Conservation (phyloP, 2,888 invertebrate genomes). For the Nycteola revayana region DNA sequence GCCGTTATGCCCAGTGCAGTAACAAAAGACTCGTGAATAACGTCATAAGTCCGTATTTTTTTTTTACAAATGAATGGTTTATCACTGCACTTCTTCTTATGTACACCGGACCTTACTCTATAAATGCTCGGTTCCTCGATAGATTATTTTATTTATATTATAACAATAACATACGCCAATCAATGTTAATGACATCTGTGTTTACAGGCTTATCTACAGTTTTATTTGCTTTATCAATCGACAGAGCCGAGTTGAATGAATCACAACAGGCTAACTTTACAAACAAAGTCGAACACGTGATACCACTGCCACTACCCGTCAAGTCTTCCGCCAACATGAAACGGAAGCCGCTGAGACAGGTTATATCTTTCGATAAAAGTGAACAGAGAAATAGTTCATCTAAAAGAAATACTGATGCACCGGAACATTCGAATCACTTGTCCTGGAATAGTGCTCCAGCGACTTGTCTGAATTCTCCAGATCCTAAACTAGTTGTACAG, state of each 20-base stretch:
- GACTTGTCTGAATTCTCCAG: conserved; percentile 84
- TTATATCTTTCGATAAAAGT: conserved; percentile 76
- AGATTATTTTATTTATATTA: too few species aligned
- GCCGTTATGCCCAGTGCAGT: too few species aligned
- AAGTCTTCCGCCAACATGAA: conserved; percentile 63
- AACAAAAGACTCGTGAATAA: too few species aligned
- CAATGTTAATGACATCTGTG: conserved; percentile 14
- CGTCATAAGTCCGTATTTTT: too few species aligned
- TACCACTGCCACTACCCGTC: conserved; percentile 85
- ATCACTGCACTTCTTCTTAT: too few species aligned
- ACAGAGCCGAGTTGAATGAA: conserved; percentile 90
- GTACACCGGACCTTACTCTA: too few species aligned
- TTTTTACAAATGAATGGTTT: too few species aligned
- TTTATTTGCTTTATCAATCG: conserved; percentile 95
- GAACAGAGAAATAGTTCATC: conserved; percentile 44
- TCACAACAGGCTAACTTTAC: conserved; percentile 72
- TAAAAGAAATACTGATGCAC: conserved; percentile 37
- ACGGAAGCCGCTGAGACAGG: conserved; percentile 70
- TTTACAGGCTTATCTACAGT: conserved; percentile 91
- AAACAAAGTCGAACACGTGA: conserved; percentile 85
- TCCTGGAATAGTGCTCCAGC: conserved; percentile 83
- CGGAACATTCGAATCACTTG: conserved; percentile 41
- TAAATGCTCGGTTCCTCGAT: too few species aligned
- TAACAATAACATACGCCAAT: conserved; percentile 10
- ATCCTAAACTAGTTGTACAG: conserved; percentile 54